Conservation (phyloP, 2,797 vertebrate genomes). For the Notamacropus eugenii region DNA sequence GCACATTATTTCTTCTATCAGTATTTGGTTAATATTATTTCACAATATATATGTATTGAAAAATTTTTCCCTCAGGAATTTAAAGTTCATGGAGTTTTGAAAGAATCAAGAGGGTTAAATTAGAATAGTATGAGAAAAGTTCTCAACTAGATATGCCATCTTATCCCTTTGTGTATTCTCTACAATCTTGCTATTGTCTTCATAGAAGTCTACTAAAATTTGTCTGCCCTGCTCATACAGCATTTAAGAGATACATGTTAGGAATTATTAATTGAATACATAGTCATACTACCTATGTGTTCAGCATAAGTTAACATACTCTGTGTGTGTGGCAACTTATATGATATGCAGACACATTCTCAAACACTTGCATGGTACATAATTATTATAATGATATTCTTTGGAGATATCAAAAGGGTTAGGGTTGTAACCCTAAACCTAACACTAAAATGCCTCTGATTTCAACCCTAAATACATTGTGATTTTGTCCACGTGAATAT, state of each 20-base stretch:
- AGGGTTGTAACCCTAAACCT: too few species aligned
- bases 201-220: background rate
- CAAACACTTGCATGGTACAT: too few species aligned
- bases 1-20: background rate
- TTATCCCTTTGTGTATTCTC: background rate
- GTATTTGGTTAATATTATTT: background rate
- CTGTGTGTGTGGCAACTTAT: background rate
- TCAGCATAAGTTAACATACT: background rate
- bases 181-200: background rate
- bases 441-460: too few species aligned
- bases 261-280: background rate
- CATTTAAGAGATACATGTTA: background rate
- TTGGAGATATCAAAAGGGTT: too few species aligned
- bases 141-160: background rate
- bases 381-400: too few species aligned
- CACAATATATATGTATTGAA: background rate
- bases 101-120: background rate
- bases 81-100: background rate
- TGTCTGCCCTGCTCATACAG: background rate
- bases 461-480: background rate
- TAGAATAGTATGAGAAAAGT: background rate
- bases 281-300: background rate
- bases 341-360: too few species aligned
- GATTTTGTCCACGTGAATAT: background rate
- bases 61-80: background rate